Percentiles rank a stretch among this genome's conserved stretches.
Conservation (phyloP, 2,888 invertebrate species). For the Epistrophe eligans region DNA sequence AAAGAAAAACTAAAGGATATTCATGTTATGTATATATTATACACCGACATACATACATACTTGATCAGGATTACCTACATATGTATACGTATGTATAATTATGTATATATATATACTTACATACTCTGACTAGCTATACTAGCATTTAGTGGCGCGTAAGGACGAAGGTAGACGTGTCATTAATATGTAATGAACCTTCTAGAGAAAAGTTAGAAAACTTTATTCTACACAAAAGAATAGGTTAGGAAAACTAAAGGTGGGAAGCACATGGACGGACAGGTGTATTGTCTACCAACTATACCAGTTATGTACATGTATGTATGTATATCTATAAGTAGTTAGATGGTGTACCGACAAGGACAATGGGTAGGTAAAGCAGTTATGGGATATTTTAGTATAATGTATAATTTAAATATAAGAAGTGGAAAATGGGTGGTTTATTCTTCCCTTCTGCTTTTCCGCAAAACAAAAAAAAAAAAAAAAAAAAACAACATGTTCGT, state of each 20-base stretch:
- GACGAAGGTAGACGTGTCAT: conserved; percentile 71
- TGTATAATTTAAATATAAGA: conserved; percentile 63
- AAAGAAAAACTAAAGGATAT: conserved; percentile 12
- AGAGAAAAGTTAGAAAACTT: conserved; percentile 65
- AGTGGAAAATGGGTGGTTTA: conserved; percentile 15
- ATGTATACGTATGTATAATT: background rate
- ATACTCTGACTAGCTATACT: conserved; percentile 1
- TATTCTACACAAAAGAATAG: conserved; percentile 27
- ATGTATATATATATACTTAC: background rate
- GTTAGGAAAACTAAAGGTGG: conserved; percentile 10
- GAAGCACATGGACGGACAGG: conserved; percentile 32
- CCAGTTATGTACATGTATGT: background rate
- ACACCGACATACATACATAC: background rate
- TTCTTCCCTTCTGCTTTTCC: background rate
- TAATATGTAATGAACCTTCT: conserved; percentile 71
- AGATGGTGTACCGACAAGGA: conserved; percentile 52
- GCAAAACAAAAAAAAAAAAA: too few species aligned
- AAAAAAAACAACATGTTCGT: background rate
- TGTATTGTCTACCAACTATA: conserved; percentile 11
- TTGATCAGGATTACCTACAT: conserved; percentile 5
- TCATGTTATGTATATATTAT: conserved; percentile 1
- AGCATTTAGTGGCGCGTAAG: conserved; percentile 65
- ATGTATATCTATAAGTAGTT: background rate
- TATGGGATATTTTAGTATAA: conserved; percentile 61
- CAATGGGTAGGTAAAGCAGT: conserved; percentile 36